Evolutionary conservation across 1,140 invertebrate genomes (phyloP).

Genomic region (Drosophila sulfurigaster): DNA sequence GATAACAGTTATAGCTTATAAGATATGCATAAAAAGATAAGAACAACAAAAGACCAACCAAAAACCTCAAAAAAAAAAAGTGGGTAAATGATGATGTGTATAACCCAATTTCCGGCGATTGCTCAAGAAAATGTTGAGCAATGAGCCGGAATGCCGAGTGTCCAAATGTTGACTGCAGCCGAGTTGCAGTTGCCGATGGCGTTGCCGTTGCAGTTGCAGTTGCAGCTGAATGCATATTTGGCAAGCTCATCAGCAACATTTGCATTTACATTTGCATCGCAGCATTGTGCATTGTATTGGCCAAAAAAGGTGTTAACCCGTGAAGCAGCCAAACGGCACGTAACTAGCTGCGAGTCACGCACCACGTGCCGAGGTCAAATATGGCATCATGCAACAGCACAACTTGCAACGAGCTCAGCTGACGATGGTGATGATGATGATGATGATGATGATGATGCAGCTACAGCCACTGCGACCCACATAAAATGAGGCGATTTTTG

Average conservation of each 20-base stretch:
- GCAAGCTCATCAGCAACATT: slow-evolving; percentile 9
- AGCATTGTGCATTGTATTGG: slow-evolving; percentile 2
- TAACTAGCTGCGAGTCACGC: slow-evolving; percentile 36
- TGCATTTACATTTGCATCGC: slow-evolving; percentile 15
- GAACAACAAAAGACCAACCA: slow-evolving; percentile 15
- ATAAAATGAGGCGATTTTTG: slow-evolving; percentile 44
- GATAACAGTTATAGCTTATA: slow-evolving; percentile 48
- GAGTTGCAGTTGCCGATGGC: background rate
- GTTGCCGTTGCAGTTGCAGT: background rate
- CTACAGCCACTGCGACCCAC: slow-evolving; percentile 32
- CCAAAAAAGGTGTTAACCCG: slow-evolving; percentile 58
- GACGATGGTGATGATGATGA: background rate
- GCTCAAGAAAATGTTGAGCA: slow-evolving; percentile 38
- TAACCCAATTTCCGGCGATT: slow-evolving; percentile 70
- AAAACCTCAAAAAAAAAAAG: background rate
- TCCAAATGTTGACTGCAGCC: background rate
- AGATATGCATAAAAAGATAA: slow-evolving; percentile 67
- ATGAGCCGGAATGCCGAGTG: slow-evolving; percentile 40
- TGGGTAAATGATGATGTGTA: slow-evolving; percentile 20
- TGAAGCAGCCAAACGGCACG: slow-evolving; percentile 35
- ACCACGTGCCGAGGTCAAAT: slow-evolving; percentile 33
- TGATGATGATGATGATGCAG: slow-evolving; percentile 15
- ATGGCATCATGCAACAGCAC: background rate
- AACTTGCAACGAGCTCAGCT: slow-evolving; percentile 17
- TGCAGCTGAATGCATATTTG: slow-evolving; percentile 15